phyloP scores from a whole-genome alignment of 2,113 vertebrate genomes.

The Eulemur macaco region DNA sequence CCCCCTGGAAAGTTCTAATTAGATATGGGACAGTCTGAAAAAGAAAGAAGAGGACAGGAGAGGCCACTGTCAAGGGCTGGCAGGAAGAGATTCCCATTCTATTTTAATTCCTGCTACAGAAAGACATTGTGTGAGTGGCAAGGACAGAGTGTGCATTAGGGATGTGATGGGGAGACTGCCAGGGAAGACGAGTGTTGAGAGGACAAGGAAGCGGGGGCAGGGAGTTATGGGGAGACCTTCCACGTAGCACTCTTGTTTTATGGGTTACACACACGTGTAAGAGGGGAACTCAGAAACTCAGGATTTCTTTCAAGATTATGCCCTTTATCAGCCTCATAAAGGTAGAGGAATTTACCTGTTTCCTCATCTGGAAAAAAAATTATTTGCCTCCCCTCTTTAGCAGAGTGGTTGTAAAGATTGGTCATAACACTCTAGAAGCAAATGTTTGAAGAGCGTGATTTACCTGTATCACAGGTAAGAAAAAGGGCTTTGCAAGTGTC shows the following conservation, averaged over 20 bases:
- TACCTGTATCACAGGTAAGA: not conserved
- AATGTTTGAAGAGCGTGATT: not conserved
- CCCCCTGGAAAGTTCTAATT: not conserved
- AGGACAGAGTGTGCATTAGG: not conserved
- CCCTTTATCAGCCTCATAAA: not conserved
- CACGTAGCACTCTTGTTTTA: not conserved
- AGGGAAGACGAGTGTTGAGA: not conserved
- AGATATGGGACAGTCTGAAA: not conserved
- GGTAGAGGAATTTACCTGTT: not conserved
- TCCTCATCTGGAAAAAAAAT: not conserved
- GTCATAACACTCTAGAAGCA: not conserved
- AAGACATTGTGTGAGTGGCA: not conserved
- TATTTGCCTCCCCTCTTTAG: not conserved
- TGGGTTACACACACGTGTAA: not conserved
- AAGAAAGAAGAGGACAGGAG: not conserved
- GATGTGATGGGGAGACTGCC: not conserved
- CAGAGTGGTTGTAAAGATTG: not conserved
- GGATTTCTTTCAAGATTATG: not conserved
- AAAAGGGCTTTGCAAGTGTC: not conserved
- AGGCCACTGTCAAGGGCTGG: not conserved
- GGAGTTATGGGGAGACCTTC: not conserved
- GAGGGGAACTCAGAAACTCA: not conserved
- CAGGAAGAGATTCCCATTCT: not conserved
- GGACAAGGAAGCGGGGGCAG: not conserved
- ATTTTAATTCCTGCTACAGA: not conserved